A percentile compares a stretch with the other conserved stretches of the same genome.
Conservation (phyloP, 2,113 vertebrate species). For the Dolichallabes microphthalmus region DNA sequence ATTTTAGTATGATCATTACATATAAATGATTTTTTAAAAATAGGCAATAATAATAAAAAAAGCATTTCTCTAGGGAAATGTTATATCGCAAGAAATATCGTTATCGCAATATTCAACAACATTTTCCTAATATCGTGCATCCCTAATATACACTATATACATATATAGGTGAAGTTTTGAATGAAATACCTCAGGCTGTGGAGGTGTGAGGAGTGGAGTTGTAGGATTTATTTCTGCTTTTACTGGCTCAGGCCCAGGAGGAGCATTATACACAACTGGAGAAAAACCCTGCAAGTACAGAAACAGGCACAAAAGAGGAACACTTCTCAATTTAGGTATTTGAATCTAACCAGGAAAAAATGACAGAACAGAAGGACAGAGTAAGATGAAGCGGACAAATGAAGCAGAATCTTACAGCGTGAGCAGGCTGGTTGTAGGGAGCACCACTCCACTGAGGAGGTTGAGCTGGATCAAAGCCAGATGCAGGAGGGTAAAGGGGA, state of each 20-base stretch:
- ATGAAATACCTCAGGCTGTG: conserved; percentile 55
- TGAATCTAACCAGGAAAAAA: not conserved
- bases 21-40: too few relatives aligned
- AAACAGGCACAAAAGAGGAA: not conserved
- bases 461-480: conserved; percentile 40
- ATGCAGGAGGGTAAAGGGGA: conserved; percentile 49
- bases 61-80: too few relatives aligned
- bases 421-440: conserved; percentile 48
- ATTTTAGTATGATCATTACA: too few relatives aligned
- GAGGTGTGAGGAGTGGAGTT: conserved; percentile 51
- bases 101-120: too few relatives aligned
- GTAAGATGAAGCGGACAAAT: not conserved
- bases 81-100: too few relatives aligned
- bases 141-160: too few relatives aligned
- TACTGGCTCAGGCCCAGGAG: conserved; percentile 29
- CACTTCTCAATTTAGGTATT: not conserved
- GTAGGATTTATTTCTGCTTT: conserved; percentile 35
- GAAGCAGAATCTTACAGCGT: conserved; percentile 51
- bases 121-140: too few relatives aligned
- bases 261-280: conserved; percentile 57
- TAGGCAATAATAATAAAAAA: too few relatives aligned
- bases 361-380: not conserved
- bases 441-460: conserved; percentile 56
- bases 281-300: conserved; percentile 57
- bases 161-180: too few relatives aligned